phyloP scores from a whole-genome alignment of 2,113 vertebrate genomes.

The Oxygymnocypris stewartii region DNA sequence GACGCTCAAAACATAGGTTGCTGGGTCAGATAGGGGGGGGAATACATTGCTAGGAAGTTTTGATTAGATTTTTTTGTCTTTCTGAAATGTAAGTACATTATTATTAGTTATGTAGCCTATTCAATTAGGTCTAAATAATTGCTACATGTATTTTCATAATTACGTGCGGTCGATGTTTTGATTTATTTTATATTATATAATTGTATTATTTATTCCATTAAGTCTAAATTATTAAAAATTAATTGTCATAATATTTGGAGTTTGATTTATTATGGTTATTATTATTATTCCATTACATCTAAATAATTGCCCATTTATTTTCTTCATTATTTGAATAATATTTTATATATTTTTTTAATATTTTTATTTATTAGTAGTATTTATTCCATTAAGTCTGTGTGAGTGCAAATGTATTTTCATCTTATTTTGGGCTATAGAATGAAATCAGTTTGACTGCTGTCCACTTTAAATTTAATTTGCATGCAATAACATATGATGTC shows the following conservation, averaged over 20 bases:
- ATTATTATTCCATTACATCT: not conserved
- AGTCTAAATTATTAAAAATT: not conserved
- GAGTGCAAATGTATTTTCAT: not conserved
- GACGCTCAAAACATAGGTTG: constrained; percentile 37
- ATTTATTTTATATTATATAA: not conserved
- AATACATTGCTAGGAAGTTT: not conserved
- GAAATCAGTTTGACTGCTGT: not conserved
- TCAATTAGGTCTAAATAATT: not conserved
- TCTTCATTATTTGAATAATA: not conserved
- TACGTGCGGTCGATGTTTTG: not conserved
- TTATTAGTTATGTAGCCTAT: not conserved
- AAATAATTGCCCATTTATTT: not conserved
- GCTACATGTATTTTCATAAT: not conserved
- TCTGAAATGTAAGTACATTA: not conserved
- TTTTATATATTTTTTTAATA: not conserved
- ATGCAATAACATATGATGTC: not conserved
- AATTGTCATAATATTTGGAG: not conserved
- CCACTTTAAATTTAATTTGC: too few species aligned
- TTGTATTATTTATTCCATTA: not conserved
- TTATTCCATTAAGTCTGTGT: not conserved
- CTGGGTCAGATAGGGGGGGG: constrained; percentile 1
- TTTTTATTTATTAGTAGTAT: not conserved
- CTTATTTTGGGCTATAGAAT: not conserved
- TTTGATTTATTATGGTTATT: not conserved
- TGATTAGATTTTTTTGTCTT: not conserved